Evolutionary conservation across 2,888 invertebrate species (phyloP), one percentile per base, ranked within the genome.

Genomic region (Cheilosia variabilis): DNA sequence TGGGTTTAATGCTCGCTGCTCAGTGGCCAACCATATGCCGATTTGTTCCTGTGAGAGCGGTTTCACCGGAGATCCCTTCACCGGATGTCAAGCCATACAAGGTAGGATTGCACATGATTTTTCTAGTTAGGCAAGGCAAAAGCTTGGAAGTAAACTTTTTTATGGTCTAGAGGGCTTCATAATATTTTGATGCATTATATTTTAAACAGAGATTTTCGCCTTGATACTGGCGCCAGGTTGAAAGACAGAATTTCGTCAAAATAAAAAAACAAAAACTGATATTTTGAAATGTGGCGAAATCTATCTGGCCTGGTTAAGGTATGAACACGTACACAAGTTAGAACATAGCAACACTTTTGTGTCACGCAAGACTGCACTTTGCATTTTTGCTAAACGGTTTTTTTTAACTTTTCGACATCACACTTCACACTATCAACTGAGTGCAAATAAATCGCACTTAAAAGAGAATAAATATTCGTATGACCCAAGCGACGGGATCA

Each of bases 11-110:
- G 93, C 95, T 76, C 93, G 92, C 88, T 93, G 94, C 90, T 91
- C 92, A 43, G 94, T 95, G 24, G 93, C 94, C 22, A 96, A 96
- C 91, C 97, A 97, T 90, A 94, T 94, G 89, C 95, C 96, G 41
- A 94, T 96, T 86, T 97, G 97, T 89, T 95, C 95, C 86, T 97
- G 97, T 90, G 95, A 95, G 88, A 94, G 95, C 90, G 97, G 97
- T 87, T 97, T 94, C 91, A 94, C 94, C 81, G 97, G 97, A 83
- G 96, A 97, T 92, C 95, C 97, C 72, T 93, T 94, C 78, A 93
- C 93, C 52, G 93, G 94, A 92, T 96, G 96, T 89, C 93, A 93
- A 88, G 93, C 93, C 87, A 94, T 89, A 82, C 90, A 89, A 91
- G 92, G 91, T 91, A 91, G 89, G 92, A 90, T 87, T 76, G 69